A percentile compares a stretch with the other conserved stretches of the same genome.
Evolutionary conservation across 2,888 invertebrate genomes (phyloP).

Genomic region (Netelia melanura): DNA sequence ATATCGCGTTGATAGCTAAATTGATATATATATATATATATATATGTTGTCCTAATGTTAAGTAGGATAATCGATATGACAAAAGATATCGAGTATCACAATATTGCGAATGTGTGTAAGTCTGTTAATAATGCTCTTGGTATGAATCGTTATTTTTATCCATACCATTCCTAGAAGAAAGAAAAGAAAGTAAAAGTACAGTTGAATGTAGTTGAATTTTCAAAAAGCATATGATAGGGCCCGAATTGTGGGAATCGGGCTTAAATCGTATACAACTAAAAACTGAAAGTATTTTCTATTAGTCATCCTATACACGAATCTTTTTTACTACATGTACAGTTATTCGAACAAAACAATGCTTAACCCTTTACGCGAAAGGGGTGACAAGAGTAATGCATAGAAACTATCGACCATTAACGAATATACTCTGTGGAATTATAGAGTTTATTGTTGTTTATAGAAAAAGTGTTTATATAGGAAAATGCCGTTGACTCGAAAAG

Average conservation of each 20-base stretch:
- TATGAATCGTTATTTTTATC: constrained; percentile 54
- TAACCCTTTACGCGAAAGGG: no score
- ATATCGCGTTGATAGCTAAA: constrained; percentile 57
- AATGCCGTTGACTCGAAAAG: neutral
- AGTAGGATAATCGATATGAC: constrained; percentile 44
- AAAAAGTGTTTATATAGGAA: constrained; percentile 8
- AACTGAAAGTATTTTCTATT: constrained; percentile 66
- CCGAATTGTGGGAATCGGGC: neutral
- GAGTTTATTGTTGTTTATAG: constrained; percentile 33
- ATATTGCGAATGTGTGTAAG: neutral
- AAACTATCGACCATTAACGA: constrained; percentile 34
- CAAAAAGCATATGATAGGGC: constrained; percentile 6
- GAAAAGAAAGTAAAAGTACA: constrained; percentile 31
- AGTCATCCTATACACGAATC: constrained; percentile 54
- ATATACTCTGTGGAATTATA: constrained; percentile 17
- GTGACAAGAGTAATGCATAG: neutral
- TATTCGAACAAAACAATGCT: neutral
- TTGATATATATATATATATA: constrained; percentile 45
- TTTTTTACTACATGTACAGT: constrained; percentile 61
- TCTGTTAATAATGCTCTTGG: constrained; percentile 17
- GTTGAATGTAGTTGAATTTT: constrained; percentile 36
- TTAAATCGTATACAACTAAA: neutral
- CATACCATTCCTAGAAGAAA: constrained; percentile 62
- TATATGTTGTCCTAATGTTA: constrained; percentile 38
- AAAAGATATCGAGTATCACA: constrained; percentile 20